phyloP scores from a whole-genome alignment of 2,797 vertebrate genomes.

The Cuniculus paca region DNA sequence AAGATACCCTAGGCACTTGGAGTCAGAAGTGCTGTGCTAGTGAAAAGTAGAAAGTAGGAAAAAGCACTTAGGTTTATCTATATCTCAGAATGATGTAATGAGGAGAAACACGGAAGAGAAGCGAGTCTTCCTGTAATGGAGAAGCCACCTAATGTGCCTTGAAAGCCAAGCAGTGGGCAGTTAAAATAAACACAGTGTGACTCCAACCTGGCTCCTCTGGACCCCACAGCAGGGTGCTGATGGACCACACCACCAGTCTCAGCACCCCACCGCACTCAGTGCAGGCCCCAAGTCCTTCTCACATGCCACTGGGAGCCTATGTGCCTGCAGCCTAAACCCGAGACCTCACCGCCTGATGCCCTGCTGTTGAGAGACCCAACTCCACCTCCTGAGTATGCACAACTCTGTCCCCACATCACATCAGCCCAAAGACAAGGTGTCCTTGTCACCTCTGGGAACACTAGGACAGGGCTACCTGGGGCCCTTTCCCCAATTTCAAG shows the following conservation, averaged over 20 bases:
- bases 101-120: background rate
- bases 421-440: background rate
- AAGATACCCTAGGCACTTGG: no score
- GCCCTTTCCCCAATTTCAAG: background rate
- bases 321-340: background rate
- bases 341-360: background rate
- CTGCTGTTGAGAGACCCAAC: background rate
- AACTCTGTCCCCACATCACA: rapidly evolving
- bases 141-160: background rate
- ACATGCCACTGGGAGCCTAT: background rate
- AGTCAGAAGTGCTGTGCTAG: background rate
- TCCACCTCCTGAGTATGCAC: background rate
- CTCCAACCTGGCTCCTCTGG: background rate
- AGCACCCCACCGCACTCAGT: rapidly evolving
- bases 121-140: background rate
- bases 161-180: background rate
- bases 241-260: background rate
- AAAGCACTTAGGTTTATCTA: background rate
- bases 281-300: background rate
- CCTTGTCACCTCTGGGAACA: background rate
- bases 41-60: background rate
- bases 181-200: background rate
- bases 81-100: background rate
- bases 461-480: background rate
- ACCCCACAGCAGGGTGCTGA: background rate